Evolutionary conservation across 2,888 invertebrate species (phyloP).

Genomic region (Aricia artaxerxes): DNA sequence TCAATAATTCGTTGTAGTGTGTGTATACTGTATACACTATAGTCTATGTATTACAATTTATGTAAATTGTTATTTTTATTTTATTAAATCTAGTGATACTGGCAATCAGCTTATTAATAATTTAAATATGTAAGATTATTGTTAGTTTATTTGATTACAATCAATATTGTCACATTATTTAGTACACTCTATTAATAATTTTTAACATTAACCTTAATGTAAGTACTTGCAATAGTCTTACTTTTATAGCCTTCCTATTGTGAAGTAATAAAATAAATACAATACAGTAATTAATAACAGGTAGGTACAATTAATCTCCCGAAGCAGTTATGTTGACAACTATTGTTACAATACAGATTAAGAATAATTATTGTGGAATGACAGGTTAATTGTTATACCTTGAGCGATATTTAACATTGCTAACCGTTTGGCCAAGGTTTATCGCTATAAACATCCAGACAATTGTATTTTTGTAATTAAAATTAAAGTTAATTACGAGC

Average conservation of each 20-base stretch:
- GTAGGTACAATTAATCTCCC: neutral
- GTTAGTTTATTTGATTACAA: neutral
- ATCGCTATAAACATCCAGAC: neutral
- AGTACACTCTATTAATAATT: neutral
- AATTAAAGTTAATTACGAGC: neutral
- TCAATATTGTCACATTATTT: too few relatives aligned
- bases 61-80: neutral
- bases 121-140: neutral
- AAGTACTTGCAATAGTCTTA: neutral
- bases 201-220: neutral
- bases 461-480: conserved; percentile 4
- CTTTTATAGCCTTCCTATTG: neutral
- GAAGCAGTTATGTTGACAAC: conserved; percentile 12
- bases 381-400: conserved; percentile 25
- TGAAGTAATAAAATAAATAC: conserved; percentile 4
- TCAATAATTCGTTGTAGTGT: neutral
- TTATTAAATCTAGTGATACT: neutral
- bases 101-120: neutral
- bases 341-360: conserved; percentile 23
- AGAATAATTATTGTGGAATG: conserved; percentile 9
- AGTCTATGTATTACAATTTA: too few relatives aligned
- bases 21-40: neutral
- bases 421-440: conserved; percentile 20
- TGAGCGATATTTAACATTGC: conserved; percentile 10
- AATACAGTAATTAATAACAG: conserved; percentile 5